These are phyloP conservation scores for Scelioninae gen. 1 DNA, from an alignment of 2,888 invertebrate species.

Conservation along the genomic window DNA sequence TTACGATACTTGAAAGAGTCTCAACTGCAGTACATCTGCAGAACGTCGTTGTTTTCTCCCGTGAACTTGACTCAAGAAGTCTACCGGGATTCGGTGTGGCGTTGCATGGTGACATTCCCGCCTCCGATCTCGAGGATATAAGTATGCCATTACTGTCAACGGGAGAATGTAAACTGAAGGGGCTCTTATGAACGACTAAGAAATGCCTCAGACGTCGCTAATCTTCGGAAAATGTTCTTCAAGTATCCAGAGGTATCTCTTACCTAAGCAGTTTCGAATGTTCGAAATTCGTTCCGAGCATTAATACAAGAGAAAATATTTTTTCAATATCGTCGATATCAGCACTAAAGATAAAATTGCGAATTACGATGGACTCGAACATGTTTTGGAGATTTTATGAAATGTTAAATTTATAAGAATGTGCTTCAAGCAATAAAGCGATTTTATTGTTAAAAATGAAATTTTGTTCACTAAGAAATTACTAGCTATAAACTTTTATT, in stretches of 20 bases:
- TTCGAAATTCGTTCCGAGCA: background rate
- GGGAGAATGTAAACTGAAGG: conserved; percentile 53
- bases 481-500: too few species aligned
- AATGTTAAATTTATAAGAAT: too few species aligned
- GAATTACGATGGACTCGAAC: too few species aligned
- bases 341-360: background rate
- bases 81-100: conserved; percentile 28
- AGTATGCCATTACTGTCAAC: conserved; percentile 55
- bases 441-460: too few species aligned
- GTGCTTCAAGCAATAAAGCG: too few species aligned
- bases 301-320: conserved; percentile 14
- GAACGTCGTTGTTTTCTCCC: conserved; percentile 36
- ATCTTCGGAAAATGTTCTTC: conserved; percentile 52
- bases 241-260: conserved; percentile 35
- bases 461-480: too few species aligned
- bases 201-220: conserved; percentile 48
- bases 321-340: conserved; percentile 9
- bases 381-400: too few species aligned
- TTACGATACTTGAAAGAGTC: conserved; percentile 28
- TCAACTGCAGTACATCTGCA: conserved; percentile 52
- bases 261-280: conserved; percentile 20
- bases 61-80: conserved; percentile 46
- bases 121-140: conserved; percentile 29
- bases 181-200: conserved; percentile 31
- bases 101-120: conserved; percentile 19